Evolutionary conservation across 2,888 invertebrate species (phyloP), one percentile per base, ranked within the genome.

Genomic region (Erynnis tages): DNA sequence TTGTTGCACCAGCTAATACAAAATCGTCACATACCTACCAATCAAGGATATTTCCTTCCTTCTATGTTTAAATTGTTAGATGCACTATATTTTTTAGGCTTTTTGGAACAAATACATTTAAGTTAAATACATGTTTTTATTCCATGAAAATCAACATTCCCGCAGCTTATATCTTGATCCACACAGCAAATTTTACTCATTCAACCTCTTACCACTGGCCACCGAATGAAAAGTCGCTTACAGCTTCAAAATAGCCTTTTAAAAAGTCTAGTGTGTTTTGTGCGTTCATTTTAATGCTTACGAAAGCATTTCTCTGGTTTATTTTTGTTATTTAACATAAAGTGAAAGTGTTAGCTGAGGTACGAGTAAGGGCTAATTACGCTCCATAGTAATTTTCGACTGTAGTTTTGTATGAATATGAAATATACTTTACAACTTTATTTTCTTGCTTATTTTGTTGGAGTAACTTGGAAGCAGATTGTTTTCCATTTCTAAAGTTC

Each of bases 181-280:
- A 71, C 7, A 55, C 60, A 13, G 56, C 45, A 66, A 64, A 64
- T 79, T 81, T 78, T 76, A 81, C 73, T 82, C 82, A 85, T 85
- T 86, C 81, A 80, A 74, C 76, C 83, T 77, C 80, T 82, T 78
- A 76, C 73, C 70, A 71, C 73, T 79, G 81, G 77, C 73, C 76
- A 80, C 71, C 77, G 80, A 85, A 82, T 84, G 74, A 82, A 84
- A 82, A 76, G 78, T 80, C 79, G 76, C 76, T 80, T 73, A 65
- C 32, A 76, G 75, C 71, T 69, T 68, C 71, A 63, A 76, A 84
- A 80, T 81, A 71, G 78, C 73, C 73, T 71, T 77, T 77, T 66
- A 76, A 75, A 80, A 74, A 64, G 69, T 73, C 68, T 65, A 72
- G 71, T 68, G 68, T 67, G 55, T 62, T 59, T 62, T 58, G 54